Evolutionary conservation across 2,113 vertebrate genomes (phyloP), one percentile per base, ranked within the genome.

Genomic region (Thryonomys swinderianus): DNA sequence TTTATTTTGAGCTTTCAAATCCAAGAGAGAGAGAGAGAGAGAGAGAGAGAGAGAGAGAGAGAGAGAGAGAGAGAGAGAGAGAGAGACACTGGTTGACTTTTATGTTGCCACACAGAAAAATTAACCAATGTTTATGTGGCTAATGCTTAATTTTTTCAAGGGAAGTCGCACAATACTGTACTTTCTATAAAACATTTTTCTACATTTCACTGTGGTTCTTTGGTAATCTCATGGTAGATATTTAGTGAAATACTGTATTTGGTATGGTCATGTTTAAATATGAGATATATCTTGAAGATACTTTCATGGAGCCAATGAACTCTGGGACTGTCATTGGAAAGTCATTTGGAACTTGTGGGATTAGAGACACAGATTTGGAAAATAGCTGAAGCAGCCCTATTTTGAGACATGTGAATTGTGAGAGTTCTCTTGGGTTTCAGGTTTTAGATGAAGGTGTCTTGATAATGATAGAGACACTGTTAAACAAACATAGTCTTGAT

Each of bases 91-190:
- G 61, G 2, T n/a, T 74, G 81, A 96, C n/a, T 85, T 81, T 53
- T 11, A 25, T 27, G n/a, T 40, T 91, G 12, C 59, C 74, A 2
- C 40, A 48, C 32, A 69, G n/a, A 92, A 40, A 73, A 57, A 48
- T 92, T 92, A 95, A 0, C 61, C 23, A 59, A 85, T 45, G 79
- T 92, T 88, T 90, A 25, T 76, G 57, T 93, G 73, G 61, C 40
- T 95, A 83, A 82, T n/a, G 66, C 55, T 71, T 62, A 67, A 69
- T 93, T 88, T 96, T 55, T 96, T 53, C 94, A 83, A 76, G 78
- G 34, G 51, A 92, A 37, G 78, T 57, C 67, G 80, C 8, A 32
- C 17, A 57, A 57, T 57, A 4, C 55, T 57, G 55, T 16, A 57
- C 55, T 57, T 57, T 18, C 5, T 18, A 57, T 18, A 57, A 57